These are phyloP conservation scores for Brachionus rotundiformis DNA, from an alignment of 1,140 invertebrate species.

Conservation along the genomic window DNA sequence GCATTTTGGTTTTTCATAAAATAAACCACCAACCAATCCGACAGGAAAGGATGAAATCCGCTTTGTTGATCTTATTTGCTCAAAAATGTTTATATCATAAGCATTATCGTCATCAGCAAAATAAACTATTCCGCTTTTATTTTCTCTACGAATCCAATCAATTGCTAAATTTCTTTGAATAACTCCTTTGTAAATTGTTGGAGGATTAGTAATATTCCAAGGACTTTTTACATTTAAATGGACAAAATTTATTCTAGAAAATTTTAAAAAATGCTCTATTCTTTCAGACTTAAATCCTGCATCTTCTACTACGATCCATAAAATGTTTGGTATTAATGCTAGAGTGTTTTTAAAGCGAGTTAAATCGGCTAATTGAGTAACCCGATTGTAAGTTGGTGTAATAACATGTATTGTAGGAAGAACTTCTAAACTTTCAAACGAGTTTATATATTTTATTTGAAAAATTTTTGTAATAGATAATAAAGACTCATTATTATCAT, in stretches of 20 bases:
- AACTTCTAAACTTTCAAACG: constrained; percentile 36
- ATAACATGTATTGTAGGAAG: constrained; percentile 68
- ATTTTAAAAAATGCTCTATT: constrained; percentile 75
- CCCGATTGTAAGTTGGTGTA: constrained; percentile 82
- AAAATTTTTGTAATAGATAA: neutral
- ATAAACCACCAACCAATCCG: constrained; percentile 73
- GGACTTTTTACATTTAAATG: constrained; percentile 79
- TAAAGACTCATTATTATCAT: neutral
- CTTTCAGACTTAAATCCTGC: constrained; percentile 72
- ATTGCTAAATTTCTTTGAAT: constrained; percentile 87
- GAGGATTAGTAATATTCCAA: constrained; percentile 70
- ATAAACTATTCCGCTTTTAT: constrained; percentile 68
- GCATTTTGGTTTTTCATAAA: constrained; percentile 61
- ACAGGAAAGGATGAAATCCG: constrained; percentile 95
- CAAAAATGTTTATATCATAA: constrained; percentile 83
- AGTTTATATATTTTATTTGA: neutral
- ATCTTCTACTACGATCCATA: constrained; percentile 92
- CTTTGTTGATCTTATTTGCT: constrained; percentile 82
- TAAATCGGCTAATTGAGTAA: constrained; percentile 86
- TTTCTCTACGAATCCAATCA: constrained; percentile 78
- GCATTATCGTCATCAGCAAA: constrained; percentile 99
- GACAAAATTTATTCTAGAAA: constrained; percentile 73
- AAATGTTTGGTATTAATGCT: constrained; percentile 78
- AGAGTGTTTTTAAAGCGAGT: constrained; percentile 84
- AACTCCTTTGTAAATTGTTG: constrained; percentile 84